Conservation (phyloP, 1,140 invertebrate species). For the Ceratina australensis region DNA sequence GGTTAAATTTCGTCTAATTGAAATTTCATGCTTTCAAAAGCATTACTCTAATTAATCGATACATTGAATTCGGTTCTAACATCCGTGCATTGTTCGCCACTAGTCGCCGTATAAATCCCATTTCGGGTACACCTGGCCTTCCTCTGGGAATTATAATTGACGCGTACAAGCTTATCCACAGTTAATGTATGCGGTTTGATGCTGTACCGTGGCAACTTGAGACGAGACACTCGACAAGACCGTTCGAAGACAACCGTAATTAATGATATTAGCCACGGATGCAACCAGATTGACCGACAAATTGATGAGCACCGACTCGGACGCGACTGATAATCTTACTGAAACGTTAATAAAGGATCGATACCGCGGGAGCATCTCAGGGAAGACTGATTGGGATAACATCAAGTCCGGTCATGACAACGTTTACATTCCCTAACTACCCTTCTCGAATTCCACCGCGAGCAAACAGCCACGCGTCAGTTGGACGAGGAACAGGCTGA, state of each 20-base stretch:
- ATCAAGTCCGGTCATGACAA: no score
- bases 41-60: no score
- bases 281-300: neutral
- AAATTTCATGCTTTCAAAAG: neutral
- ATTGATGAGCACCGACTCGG: neutral
- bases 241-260: slow-evolving; percentile 2
- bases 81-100: no score
- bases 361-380: no score
- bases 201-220: neutral
- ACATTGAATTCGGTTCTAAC: no score
- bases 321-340: neutral
- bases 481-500: no score
- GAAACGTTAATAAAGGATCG: neutral
- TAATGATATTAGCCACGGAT: neutral
- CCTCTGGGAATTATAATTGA: neutral
- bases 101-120: neutral
- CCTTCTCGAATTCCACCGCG: no score
- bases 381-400: no score
- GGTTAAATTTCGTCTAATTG: no score
- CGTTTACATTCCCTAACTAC: no score
- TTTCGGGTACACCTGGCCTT: neutral
- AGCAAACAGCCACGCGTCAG: no score
- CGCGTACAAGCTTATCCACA: neutral
- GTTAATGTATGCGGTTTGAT: slow-evolving; percentile 16
- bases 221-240: slow-evolving; percentile 2